Conservation (phyloP, 2,888 invertebrate species). For the Leptopterna dolabrata region DNA sequence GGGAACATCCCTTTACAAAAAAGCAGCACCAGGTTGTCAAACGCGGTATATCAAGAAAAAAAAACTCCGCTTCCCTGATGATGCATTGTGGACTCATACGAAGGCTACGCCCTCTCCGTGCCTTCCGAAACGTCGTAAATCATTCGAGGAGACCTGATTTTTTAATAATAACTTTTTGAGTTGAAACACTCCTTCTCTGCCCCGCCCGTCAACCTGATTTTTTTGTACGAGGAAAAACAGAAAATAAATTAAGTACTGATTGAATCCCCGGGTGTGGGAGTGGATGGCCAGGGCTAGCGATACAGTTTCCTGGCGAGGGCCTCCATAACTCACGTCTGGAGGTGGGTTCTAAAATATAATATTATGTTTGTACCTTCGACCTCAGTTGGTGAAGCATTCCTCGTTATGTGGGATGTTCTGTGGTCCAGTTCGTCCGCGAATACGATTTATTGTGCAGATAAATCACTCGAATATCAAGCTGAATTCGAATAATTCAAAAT, state of each 20-base stretch:
- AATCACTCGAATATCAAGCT: neutral
- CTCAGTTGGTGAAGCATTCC: neutral
- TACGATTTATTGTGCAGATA: neutral
- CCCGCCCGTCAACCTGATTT: neutral
- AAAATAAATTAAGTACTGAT: slow-evolving; percentile 5
- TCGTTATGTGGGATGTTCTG: neutral
- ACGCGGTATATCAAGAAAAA: neutral
- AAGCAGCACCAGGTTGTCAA: slow-evolving; percentile 1
- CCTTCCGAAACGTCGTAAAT: slow-evolving; percentile 15
- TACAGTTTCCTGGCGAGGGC: neutral
- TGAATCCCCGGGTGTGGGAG: neutral
- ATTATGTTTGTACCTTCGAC: neutral
- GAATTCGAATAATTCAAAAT: neutral
- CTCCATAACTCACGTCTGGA: slow-evolving; percentile 4
- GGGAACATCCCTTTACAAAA: neutral
- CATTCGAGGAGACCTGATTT: slow-evolving; percentile 1
- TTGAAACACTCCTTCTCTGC: neutral
- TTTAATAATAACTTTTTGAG: slow-evolving; percentile 17
- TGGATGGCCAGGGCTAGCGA: neutral
- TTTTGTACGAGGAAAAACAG: neutral
- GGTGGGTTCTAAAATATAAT: neutral
- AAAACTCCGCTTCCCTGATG: slow-evolving; percentile 9
- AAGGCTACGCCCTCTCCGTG: neutral
- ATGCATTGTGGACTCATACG: neutral
- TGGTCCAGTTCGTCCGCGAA: slow-evolving; percentile 3